phyloP scores from a whole-genome alignment of 2,888 invertebrate genomes.

The Calephelis perditalis region DNA sequence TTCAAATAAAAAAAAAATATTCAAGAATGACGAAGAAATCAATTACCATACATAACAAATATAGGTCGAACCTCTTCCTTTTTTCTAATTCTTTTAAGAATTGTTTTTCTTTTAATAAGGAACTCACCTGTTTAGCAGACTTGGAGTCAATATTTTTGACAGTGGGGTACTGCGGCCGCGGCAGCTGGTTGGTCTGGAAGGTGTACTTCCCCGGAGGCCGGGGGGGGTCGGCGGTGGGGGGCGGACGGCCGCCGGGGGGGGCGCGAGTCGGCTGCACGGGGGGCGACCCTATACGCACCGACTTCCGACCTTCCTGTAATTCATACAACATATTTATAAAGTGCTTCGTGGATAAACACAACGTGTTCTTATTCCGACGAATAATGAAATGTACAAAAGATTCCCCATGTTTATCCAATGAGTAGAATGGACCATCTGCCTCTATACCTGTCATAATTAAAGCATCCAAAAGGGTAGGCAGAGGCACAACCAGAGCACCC shows the following conservation, averaged over 20 bases:
- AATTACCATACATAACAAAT: too few species aligned
- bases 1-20: too few species aligned
- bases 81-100: too few species aligned
- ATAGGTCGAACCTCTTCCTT: too few species aligned
- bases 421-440: too few species aligned
- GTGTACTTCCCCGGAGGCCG: constrained; percentile 63
- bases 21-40: too few species aligned
- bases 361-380: not conserved
- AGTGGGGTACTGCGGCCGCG: constrained; percentile 83
- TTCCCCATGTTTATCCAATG: too few species aligned
- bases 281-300: constrained; percentile 29
- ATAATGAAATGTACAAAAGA: not conserved
- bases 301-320: constrained; percentile 34
- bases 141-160: constrained; percentile 81
- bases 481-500: too few species aligned
- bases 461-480: too few species aligned
- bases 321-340: not conserved
- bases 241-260: constrained; percentile 38
- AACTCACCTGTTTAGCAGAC: constrained; percentile 80
- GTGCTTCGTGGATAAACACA: not conserved
- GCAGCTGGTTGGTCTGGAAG: constrained; percentile 84
- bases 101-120: not conserved
- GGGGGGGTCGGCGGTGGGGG: constrained; percentile 51
- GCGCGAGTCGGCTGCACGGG: constrained; percentile 26
- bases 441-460: too few species aligned